These are phyloP conservation scores for Halcyon malimbica DNA, from an alignment of 2,113 vertebrate genomes.

Conservation along the genomic window DNA sequence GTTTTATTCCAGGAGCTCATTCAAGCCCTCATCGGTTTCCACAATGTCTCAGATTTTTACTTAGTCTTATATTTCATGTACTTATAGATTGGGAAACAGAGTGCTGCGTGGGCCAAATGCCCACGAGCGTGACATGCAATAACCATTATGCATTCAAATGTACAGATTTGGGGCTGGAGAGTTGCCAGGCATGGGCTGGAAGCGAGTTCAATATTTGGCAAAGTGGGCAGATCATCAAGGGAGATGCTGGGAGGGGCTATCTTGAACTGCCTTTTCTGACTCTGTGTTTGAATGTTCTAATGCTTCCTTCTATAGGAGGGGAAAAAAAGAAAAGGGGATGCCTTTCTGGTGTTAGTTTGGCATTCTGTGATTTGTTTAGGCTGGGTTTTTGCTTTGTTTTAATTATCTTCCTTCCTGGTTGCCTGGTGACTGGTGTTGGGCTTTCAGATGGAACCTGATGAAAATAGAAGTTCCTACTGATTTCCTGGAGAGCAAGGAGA, in stretches of 20 bases:
- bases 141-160: constrained; percentile 38
- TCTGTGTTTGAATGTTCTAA: neutral
- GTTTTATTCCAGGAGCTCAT: constrained; percentile 51
- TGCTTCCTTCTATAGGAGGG: neutral
- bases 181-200: constrained; percentile 65
- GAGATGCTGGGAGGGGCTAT: constrained; percentile 39
- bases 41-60: constrained; percentile 30
- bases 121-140: constrained; percentile 54
- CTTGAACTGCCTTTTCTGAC: constrained; percentile 14
- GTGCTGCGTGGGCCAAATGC: constrained; percentile 4
- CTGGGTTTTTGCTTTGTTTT: neutral
- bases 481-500: neutral
- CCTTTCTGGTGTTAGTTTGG: neutral
- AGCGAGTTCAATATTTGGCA: constrained; percentile 32
- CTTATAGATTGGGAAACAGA: constrained; percentile 33
- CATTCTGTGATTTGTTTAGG: neutral
- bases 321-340: neutral
- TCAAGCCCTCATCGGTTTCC: constrained; percentile 51
- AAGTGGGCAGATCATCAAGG: neutral
- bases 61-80: constrained; percentile 38
- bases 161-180: constrained; percentile 39
- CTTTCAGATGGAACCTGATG: neutral
- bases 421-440: neutral
- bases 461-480: neutral
- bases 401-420: neutral